Base-by-base conservation (phyloP, 1,140 invertebrate species). In the Papilio polyxenes region DNA sequence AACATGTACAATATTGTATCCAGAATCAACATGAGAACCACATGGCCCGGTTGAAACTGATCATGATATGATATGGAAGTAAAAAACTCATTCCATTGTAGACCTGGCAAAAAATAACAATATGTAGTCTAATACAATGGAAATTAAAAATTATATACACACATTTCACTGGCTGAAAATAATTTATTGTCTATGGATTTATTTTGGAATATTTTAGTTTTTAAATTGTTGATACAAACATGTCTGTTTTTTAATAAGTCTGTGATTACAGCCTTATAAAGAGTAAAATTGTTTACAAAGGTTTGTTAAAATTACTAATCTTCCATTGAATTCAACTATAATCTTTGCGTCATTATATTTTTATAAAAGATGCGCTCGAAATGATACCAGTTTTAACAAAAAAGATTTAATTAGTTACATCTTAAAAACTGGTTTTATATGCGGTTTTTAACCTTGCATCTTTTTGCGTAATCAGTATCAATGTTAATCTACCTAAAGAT, bases 1-100 rank as follows among this genome's bases (percentile, higher is more conserved):
- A 96, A 69, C 83, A 97, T 93, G 87, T 97, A 97, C 1, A 97
- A 82, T 6, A 97, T 80, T 2, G 95, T 92, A 82, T 97, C 96
- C 0, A 96, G 81, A 7, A 96, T 85, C 83, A 98, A 89, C 95
- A 97, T 96, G 0, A 96, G 83, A 37, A 97, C 95, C 1, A 97
- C 93, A 80, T 96, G 92, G 0, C 95, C 95, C 81, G 98, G 93
- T 75, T 95, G 96, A 69, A 98, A 96, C 4, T 95, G 93, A 89
- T 98, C 97, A 87, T 97, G 97, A 37, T 96, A 96, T 0, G 97
- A 95, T 0, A 97, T 95, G 0, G 96, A 95, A 0, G 90, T 92
- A 81, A 95, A 96, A 7, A 98, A 93, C 83, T 97, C 97, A 48
- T 91, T 86, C 97, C 97, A 98, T 88, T 98, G 97, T 20, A 97